Evolutionary conservation across 2,888 invertebrate genomes (phyloP).

Genomic region (Ypsolopha sequella): DNA sequence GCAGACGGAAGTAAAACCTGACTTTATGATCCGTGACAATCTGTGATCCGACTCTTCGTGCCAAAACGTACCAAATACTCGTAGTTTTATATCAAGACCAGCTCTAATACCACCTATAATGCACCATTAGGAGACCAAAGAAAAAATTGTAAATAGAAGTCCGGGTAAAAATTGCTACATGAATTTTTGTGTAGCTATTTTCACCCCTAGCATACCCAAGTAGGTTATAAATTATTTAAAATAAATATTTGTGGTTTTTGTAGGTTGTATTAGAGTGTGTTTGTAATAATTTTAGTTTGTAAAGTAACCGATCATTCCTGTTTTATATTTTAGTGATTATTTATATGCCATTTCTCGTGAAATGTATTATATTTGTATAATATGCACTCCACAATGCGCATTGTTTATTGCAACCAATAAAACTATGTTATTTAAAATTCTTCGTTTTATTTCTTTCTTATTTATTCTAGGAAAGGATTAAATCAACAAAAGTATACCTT

Average conservation of each 20-base stretch:
- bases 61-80: constrained; percentile 15
- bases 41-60: constrained; percentile 20
- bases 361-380: not conserved
- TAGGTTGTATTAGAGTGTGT: not conserved
- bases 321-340: not conserved
- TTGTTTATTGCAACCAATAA: not conserved
- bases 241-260: not conserved
- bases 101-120: not conserved
- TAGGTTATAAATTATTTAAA: not conserved
- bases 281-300: not conserved
- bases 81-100: not conserved
- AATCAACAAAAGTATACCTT: not conserved
- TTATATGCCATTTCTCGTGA: not conserved
- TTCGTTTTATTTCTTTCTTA: not conserved
- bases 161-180: not conserved
- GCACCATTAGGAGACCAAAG: not conserved
- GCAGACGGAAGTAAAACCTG: constrained; percentile 41
- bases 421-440: not conserved
- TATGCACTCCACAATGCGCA: not conserved
- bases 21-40: constrained; percentile 8
- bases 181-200: not conserved
- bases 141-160: not conserved
- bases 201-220: not conserved
- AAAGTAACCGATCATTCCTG: not conserved
- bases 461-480: not conserved